Evolutionary conservation across 1,140 invertebrate genomes (phyloP).

Genomic region (Atta cephalotes): DNA sequence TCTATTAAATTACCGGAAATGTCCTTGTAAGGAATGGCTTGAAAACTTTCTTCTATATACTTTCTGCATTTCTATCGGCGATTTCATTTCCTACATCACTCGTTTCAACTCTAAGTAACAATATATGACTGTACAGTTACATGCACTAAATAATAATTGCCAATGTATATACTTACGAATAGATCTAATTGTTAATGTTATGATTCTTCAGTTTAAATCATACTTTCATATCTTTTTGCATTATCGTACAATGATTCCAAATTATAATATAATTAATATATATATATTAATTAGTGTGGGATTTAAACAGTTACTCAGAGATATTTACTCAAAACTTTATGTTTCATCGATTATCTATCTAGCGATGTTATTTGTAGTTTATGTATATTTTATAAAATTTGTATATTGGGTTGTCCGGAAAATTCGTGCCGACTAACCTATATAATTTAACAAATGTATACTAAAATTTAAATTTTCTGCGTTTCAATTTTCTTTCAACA

Average conservation of each 20-base stretch:
- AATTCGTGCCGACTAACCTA: too few species aligned
- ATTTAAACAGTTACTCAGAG: neutral
- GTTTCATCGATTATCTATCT: neutral
- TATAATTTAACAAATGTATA: too few species aligned
- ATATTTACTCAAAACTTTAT: neutral
- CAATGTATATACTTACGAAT: neutral
- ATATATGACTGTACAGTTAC: neutral
- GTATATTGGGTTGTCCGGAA: neutral
- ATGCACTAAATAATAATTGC: constrained; percentile 23
- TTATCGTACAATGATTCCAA: constrained; percentile 16
- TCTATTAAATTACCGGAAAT: constrained; percentile 50
- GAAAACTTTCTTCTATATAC: neutral
- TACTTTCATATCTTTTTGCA: neutral
- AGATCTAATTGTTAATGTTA: constrained; percentile 15
- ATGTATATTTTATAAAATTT: constrained; percentile 7
- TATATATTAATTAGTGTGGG: constrained; percentile 9
- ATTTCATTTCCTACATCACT: neutral
- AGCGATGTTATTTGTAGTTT: neutral
- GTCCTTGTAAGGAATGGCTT: neutral
- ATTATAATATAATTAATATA: neutral
- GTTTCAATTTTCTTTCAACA: too few species aligned
- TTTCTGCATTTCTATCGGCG: neutral
- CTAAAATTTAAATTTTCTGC: too few species aligned
- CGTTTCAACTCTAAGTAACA: neutral
- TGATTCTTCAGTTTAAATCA: neutral